These are phyloP conservation scores for Chaetorhynchus papuensis DNA, from an alignment of 2,113 vertebrate genomes.

Conservation along the genomic window DNA sequence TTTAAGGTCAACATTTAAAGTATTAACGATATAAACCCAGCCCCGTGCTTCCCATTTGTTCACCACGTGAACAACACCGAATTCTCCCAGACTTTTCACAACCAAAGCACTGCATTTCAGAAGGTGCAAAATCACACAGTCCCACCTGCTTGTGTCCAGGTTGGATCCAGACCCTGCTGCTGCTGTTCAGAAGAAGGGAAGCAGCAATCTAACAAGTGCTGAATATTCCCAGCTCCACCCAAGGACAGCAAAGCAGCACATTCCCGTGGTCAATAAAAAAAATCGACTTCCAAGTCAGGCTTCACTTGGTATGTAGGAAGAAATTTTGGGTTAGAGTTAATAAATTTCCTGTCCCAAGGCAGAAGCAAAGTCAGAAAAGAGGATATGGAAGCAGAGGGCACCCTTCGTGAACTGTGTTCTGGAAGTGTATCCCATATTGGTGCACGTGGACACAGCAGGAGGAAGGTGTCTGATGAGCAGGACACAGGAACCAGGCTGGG, in stretches of 20 bases:
- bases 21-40: not conserved
- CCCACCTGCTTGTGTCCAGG: not conserved
- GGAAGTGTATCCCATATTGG: not conserved
- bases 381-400: not conserved
- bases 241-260: not conserved
- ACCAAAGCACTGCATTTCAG: not conserved
- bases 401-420: not conserved
- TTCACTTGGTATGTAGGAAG: not conserved
- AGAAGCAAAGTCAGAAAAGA: not conserved
- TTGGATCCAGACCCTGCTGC: not conserved
- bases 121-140: not conserved
- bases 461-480: not conserved
- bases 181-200: not conserved
- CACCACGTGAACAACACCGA: not conserved
- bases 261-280: not conserved
- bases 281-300: not conserved
- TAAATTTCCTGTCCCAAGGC: not conserved
- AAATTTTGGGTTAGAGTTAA: not conserved
- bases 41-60: not conserved
- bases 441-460: fast-evolving
- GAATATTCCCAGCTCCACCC: not conserved
- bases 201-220: not conserved
- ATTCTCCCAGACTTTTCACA: not conserved
- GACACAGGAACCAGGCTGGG: not conserved
- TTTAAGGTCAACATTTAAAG: not conserved